Base-by-base conservation (phyloP, 2,888 invertebrate genomes). In the Melangyna quadrimaculata region DNA sequence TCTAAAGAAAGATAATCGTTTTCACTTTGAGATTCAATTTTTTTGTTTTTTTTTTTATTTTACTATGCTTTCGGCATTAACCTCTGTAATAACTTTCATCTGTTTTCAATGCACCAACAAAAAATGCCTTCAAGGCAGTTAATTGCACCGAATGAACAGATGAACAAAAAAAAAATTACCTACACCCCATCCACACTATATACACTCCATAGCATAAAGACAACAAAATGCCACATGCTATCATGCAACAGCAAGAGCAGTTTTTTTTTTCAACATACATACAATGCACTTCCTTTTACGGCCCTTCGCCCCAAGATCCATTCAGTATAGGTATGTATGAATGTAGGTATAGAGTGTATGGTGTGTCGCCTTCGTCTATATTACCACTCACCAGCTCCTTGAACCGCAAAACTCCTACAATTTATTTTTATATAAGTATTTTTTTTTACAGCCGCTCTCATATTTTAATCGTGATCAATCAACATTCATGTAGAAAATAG, bases 391-490 rank as follows among this genome's bases (percentile, higher is more conserved):
- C 74, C 43, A 53, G 65, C 72, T 45, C 72, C 59, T 37, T 59
- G 57, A 59, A 45, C 57, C 59, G 59, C 51, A 48, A n/a, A 51
- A 27, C 55, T 32, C 40, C 53, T 32, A 51, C 69, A 70, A 55
- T 55, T 65, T 53, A 67, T 67, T 51, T 51, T 65, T 45, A 45
- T 67, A 51, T 48, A 22, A 55, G 12, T 71, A 12, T 37, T 61
- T 14, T 29, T 37, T 32, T 53, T 27, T 40, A 67, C 48, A 75
- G 57, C 67, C 57, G 29, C 57, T 74, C 74, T 80, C 79, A 75
- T 80, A 79, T 84, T 84, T 84, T 84, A 84, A 84, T 84, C 79
- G 84, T 72, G 84, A 84, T 84, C 84, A 84, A 84, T 84, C 84
- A 75, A 72, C 84, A 71, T 84, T 72, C 84, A 61, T 71, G 67